phyloP scores from a whole-genome alignment of 1,140 invertebrate species.

The Drosophila bocki region DNA sequence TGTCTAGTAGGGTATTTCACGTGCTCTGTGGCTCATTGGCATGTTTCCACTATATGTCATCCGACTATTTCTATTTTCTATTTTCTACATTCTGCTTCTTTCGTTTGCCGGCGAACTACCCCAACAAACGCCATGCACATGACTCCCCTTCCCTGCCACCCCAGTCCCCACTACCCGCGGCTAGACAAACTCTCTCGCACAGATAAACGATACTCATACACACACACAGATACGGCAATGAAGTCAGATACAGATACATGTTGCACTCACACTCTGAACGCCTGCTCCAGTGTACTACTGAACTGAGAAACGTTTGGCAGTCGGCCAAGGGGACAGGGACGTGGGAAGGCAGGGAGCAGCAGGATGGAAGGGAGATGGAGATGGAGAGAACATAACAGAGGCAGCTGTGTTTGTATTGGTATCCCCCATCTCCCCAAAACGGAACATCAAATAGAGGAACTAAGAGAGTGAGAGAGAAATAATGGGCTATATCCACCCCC shows the following conservation, averaged over 20 bases:
- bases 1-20: not conserved
- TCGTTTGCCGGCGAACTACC: conserved; percentile 75
- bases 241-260: conserved; percentile 21
- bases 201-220: conserved; percentile 4
- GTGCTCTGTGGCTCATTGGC: not conserved
- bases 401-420: conserved; percentile 55
- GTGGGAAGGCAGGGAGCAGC: not conserved
- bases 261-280: conserved; percentile 67
- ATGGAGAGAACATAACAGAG: conserved; percentile 16
- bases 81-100: conserved; percentile 25
- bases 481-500: not conserved
- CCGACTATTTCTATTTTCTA: conserved; percentile 28
- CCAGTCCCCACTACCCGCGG: conserved; percentile 6
- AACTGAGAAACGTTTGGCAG: conserved; percentile 73
- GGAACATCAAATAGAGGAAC: conserved; percentile 8
- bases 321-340: conserved; percentile 57
- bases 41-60: conserved; percentile 13
- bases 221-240: not conserved
- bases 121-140: conserved; percentile 72
- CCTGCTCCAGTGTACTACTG: conserved; percentile 81
- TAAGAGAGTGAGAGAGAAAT: conserved; percentile 22
- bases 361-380: not conserved
- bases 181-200: conserved; percentile 33
- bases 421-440: conserved; percentile 1
- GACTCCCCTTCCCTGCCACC: conserved; percentile 14